These are phyloP conservation scores for Drosophila nr. perissopoda DNA, from an alignment of 2,888 invertebrate genomes.

Conservation along the genomic window DNA sequence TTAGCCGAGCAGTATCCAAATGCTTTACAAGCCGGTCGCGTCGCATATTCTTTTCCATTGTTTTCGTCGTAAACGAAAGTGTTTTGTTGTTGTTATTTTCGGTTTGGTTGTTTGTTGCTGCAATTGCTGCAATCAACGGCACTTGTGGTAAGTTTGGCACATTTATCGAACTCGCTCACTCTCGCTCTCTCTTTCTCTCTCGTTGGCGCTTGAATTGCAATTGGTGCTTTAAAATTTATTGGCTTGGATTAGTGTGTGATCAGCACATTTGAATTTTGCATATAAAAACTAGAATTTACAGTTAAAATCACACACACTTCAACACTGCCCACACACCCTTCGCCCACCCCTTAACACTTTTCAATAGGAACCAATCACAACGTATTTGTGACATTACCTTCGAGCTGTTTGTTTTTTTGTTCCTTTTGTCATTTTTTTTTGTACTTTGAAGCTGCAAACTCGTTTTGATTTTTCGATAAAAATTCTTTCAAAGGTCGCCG, in stretches of 20 bases:
- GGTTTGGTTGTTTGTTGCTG: constrained; percentile 46
- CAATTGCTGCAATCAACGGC: constrained; percentile 70
- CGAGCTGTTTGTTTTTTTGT: constrained; percentile 1
- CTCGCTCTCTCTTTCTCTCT: constrained; percentile 2
- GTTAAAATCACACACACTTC: constrained; percentile 30
- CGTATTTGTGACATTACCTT: constrained; percentile 38
- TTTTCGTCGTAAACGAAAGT: constrained; percentile 69
- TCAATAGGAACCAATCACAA: constrained; percentile 55
- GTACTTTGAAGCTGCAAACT: constrained; percentile 45
- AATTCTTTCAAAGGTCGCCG: constrained; percentile 71
- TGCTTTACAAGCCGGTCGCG: constrained; percentile 71
- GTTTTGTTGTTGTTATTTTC: constrained; percentile 63
- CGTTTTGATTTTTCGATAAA: constrained; percentile 50
- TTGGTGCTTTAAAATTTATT: constrained; percentile 33
- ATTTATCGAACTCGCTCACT: constrained; percentile 40
- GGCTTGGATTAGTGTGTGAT: constrained; percentile 48
- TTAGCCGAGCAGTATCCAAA: constrained; percentile 65
- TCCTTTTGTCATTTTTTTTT: constrained; percentile 3
- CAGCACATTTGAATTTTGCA: constrained; percentile 53
- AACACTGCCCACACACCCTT: background rate
- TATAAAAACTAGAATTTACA: constrained; percentile 39
- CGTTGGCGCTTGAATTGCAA: constrained; percentile 41
- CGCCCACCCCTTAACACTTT: background rate
- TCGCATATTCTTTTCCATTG: constrained; percentile 38
- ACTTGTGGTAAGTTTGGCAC: constrained; percentile 77